Evolutionary conservation across 2,888 invertebrate species (phyloP), one percentile per base, ranked within the genome.

Genomic region (Lithodes maja): DNA sequence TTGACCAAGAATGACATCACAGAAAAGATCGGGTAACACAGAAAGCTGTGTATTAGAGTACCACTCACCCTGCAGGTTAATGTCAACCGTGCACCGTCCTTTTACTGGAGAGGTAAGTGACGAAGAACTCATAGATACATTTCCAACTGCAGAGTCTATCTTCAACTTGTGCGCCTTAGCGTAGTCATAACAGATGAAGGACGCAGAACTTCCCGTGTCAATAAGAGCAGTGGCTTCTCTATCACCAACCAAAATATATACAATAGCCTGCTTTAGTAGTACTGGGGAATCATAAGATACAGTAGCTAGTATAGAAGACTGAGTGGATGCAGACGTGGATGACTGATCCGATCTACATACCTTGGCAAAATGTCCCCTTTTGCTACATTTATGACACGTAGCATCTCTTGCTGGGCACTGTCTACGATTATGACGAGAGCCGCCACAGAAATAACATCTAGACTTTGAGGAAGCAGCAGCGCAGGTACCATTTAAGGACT

Each of bases 1-100:
- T 7, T 81, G 54, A 2, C 87, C 87, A 2, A 82, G 49, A 3
- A 86, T n/a, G 7, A 86, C 52, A 52, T 86, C 86, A 80, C 15
- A 12, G 69, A 81, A 86, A 5, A 82, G 50, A 86, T 82, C 54
- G 15, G 53, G 9, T 17, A 83, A 49, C 12, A 86, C 61, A 7
- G 12, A 61, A 5, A 61, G 61, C 12, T 61, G 61, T 61, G 12
- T 12, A 61, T 61, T 12, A 7, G 5, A 12, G 12, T 61, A 61
- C 61, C 7, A 5, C 5, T 61, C 81, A 15, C 7, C n/a, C 2
- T 84, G 50, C 15, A 17, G n/a, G 3, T n/a, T 12, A 33, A 49
- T 75, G 15, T 7, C 79, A 79, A 33, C 5, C 12, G 9, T 17
- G 69, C 81, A 82, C 2, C 74, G 55, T n/a, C 83, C 83, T 3